Conservation (phyloP, 53 echinoderm and acorn worm genomes). For the Luidia sarsii region DNA sequence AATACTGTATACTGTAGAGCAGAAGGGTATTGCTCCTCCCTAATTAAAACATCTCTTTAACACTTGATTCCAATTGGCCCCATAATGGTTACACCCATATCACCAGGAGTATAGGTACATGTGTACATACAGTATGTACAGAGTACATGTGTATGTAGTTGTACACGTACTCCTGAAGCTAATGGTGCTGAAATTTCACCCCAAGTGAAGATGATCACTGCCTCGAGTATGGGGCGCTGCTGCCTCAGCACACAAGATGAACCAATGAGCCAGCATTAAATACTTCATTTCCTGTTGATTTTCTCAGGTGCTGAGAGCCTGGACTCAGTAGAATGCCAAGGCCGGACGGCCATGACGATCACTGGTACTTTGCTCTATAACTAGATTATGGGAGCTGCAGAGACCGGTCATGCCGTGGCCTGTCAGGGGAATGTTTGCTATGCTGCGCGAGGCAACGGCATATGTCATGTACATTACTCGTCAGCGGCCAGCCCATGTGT, state of each 20-base stretch:
- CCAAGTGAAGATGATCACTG: not conserved
- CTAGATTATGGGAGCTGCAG: constrained; percentile 6
- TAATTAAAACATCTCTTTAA: no score
- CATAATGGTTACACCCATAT: no score
- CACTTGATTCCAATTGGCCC: no score
- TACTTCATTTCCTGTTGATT: constrained; percentile 27
- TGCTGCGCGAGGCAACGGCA: not conserved
- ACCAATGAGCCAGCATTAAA: constrained; percentile 19
- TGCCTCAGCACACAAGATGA: not conserved
- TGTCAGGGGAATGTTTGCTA: constrained; percentile 8
- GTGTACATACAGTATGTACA: no score
- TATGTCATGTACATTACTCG: no score
- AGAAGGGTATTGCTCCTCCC: no score
- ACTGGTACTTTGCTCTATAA: constrained; percentile 7
- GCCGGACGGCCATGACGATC: not conserved
- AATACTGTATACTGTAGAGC: no score
- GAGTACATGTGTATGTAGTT: no score
- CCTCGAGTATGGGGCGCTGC: constrained; percentile 1
- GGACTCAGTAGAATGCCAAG: constrained; percentile 32
- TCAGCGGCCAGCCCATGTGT: no score
- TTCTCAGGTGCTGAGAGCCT: constrained; percentile 11
- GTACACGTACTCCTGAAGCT: no score
- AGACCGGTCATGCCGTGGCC: not conserved
- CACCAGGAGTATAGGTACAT: no score
- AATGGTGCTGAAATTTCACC: not conserved